Percentiles rank a stretch among this genome's conserved stretches.
These are phyloP conservation scores for Suillia variegata DNA, from an alignment of 2,888 invertebrate genomes.

Conservation along the genomic window DNA sequence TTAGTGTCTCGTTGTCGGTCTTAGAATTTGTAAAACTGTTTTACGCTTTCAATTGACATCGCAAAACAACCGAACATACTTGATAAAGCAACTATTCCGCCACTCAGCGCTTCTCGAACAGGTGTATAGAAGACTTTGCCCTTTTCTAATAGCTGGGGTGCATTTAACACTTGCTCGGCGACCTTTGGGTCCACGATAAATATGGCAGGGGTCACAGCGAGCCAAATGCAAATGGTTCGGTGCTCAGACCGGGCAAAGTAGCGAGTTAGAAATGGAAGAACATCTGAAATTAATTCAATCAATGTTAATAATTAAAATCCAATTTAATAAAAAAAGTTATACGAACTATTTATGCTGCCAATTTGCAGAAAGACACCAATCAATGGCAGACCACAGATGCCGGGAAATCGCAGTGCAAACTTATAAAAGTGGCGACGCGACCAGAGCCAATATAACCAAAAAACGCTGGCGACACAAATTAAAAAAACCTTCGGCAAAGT, in stretches of 20 bases:
- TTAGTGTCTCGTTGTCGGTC: too few species aligned
- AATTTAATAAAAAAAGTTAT: too few species aligned
- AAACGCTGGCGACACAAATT: neutral
- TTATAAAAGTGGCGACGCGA: neutral
- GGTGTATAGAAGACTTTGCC: neutral
- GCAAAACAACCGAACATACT: too few species aligned
- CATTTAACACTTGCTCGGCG: neutral
- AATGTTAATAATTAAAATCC: too few species aligned
- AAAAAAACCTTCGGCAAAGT: neutral
- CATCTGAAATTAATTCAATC: neutral
- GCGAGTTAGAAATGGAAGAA: neutral
- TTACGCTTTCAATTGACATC: too few species aligned
- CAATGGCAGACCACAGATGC: neutral
- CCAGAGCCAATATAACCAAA: neutral
- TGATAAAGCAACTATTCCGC: neutral
- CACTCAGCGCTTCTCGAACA: neutral
- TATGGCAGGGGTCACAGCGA: neutral
- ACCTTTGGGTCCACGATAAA: neutral
- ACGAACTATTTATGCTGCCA: neutral
- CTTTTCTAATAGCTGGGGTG: neutral
- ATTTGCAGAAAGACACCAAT: neutral
- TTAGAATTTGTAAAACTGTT: too few species aligned
- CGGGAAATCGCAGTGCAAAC: neutral
- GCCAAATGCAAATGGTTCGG: neutral
- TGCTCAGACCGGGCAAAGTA: neutral